phyloP scores from a whole-genome alignment of 2,113 vertebrate genomes.

The Poecilia latipinna region DNA sequence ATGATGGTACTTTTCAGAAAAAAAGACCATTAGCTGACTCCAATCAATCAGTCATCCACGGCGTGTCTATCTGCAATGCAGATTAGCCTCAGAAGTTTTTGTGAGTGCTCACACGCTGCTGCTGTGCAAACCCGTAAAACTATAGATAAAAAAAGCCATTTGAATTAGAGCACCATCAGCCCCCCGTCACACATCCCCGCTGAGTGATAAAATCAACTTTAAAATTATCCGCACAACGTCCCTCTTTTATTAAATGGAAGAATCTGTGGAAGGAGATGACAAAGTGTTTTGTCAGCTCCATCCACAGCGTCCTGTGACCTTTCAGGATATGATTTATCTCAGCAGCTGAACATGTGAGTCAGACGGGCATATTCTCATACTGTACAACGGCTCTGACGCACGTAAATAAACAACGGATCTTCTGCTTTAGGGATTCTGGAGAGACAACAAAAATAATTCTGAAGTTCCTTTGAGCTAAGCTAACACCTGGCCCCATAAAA shows the following conservation, averaged over 20 bases:
- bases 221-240: not conserved
- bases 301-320: conserved; percentile 41
- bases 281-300: conserved; percentile 58
- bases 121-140: no score
- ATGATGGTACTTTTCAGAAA: no score
- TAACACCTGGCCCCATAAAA: not conserved
- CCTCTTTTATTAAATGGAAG: conserved; percentile 32
- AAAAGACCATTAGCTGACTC: conserved; percentile 1
- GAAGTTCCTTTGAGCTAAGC: not conserved
- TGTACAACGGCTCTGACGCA: not conserved
- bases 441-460: not conserved
- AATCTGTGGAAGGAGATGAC: conserved; percentile 57
- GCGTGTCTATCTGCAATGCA: conserved; percentile 7
- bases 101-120: conserved; percentile 4
- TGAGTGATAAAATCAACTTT: not conserved
- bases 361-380: conserved; percentile 32
- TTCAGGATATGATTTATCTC: conserved; percentile 55
- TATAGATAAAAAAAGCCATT: no score
- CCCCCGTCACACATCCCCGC: not conserved
- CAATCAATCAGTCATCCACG: conserved; percentile 9
- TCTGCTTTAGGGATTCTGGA: conserved; percentile 6
- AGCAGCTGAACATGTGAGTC: conserved; percentile 71
- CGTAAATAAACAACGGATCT: conserved; percentile 45
- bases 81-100: conserved; percentile 19
- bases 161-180: no score